Conservation (phyloP, 2,797 vertebrate species). For the Clamator glandarius region DNA sequence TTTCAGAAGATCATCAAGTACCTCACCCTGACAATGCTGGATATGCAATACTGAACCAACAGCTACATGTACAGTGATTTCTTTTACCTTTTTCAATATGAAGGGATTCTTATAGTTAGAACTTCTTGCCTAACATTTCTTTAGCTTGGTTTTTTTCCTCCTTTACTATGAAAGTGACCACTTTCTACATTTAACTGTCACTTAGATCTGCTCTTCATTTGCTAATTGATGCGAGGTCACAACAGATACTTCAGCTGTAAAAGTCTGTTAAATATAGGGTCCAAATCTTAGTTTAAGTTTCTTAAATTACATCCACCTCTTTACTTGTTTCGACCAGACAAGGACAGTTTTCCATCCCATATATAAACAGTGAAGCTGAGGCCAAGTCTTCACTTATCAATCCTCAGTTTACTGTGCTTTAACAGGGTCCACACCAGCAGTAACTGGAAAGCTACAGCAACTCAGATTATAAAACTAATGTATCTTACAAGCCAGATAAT, state of each 20-base stretch:
- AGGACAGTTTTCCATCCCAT: not conserved
- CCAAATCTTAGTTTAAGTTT: not conserved
- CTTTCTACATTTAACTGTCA: not conserved
- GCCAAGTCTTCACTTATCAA: conserved; percentile 6
- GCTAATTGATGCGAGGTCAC: not conserved
- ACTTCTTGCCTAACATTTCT: not conserved
- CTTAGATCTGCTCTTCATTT: not conserved
- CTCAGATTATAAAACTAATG: conserved; percentile 27
- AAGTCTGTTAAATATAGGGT: not conserved
- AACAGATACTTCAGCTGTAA: not conserved
- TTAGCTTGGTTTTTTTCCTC: not conserved
- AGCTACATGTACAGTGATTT: not conserved
- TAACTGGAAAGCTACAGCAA: conserved; percentile 12
- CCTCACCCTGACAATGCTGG: not conserved
- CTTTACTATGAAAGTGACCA: not conserved
- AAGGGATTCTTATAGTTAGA: not conserved
- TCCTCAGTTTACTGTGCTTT: conserved; percentile 14
- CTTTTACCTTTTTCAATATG: not conserved
- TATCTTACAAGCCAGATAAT: conserved; percentile 4
- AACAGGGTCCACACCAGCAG: conserved; percentile 6
- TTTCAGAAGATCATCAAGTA: not conserved
- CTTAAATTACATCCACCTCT: not conserved
- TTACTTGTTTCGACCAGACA: not conserved
- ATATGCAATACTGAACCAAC: not conserved
- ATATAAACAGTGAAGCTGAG: not conserved